Percentiles rank a stretch among this genome's conserved stretches.
Conservation (phyloP, 2,113 vertebrate genomes). For the Hypanus sabinus region DNA sequence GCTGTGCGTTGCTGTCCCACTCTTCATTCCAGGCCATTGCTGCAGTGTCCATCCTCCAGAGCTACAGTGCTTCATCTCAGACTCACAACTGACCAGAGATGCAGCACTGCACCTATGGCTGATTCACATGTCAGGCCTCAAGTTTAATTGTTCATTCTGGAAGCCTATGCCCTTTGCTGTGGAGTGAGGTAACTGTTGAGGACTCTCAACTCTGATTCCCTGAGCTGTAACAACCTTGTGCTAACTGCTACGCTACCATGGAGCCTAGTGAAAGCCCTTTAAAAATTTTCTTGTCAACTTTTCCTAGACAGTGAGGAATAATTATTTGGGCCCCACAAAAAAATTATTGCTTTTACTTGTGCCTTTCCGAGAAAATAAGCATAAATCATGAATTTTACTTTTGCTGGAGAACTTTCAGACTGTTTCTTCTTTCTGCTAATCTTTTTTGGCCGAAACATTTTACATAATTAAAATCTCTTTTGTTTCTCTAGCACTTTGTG, state of each 20-base stretch:
- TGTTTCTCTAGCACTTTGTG: not conserved
- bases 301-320: not conserved
- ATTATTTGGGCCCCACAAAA: not conserved
- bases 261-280: no score
- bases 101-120: conserved; percentile 99
- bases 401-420: not conserved
- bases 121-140: conserved; percentile 52
- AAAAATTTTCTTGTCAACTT: no score
- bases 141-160: not conserved
- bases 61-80: conserved; percentile 99
- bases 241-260: no score
- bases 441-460: not conserved
- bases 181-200: not conserved
- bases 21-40: not conserved
- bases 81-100: conserved; percentile 99
- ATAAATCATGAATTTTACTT: not conserved
- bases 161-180: not conserved
- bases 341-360: not conserved
- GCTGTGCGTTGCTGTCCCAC: not conserved
- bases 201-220: no score
- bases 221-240: no score
- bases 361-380: not conserved
- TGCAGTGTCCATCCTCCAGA: conserved; percentile 69
- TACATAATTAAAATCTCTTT: not conserved
- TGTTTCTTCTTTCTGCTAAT: not conserved